Evolutionary conservation across 2,797 vertebrate genomes (phyloP).

Genomic region (Rhabdophis nuchalis): DNA sequence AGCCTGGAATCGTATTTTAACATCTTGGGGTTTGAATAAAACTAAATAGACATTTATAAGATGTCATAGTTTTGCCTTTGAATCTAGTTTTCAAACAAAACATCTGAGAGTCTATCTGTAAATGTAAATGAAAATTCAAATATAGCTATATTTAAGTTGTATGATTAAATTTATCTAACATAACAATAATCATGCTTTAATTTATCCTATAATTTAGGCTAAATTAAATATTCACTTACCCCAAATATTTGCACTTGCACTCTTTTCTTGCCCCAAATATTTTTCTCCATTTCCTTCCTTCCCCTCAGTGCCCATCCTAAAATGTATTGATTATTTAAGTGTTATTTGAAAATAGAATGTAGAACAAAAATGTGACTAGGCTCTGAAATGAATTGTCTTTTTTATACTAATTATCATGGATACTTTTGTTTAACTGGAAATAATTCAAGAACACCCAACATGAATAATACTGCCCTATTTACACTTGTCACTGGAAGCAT

Average conservation of each 20-base stretch:
- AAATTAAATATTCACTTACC: background rate
- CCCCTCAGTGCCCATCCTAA: slow-evolving; percentile 22
- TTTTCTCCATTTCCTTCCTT: background rate
- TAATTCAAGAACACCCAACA: background rate
- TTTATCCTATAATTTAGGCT: slow-evolving; percentile 22
- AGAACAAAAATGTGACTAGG: slow-evolving; percentile 28
- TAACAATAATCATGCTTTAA: slow-evolving; percentile 30
- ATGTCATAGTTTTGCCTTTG: background rate
- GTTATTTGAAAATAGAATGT: slow-evolving; percentile 9
- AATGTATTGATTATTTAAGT: slow-evolving; percentile 35
- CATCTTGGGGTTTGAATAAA: background rate
- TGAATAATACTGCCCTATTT: background rate
- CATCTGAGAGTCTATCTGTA: slow-evolving; percentile 14
- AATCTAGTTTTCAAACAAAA: background rate
- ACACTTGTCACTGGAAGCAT: background rate
- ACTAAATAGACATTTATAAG: background rate
- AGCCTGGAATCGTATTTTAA: background rate
- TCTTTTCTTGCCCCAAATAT: slow-evolving; percentile 12
- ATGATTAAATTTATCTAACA: slow-evolving; percentile 46
- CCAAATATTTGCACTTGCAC: background rate
- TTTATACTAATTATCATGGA: slow-evolving; percentile 1
- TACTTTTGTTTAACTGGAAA: background rate
- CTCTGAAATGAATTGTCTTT: background rate
- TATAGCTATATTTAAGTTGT: background rate
- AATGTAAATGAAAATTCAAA: slow-evolving; percentile 2